Conservation (phyloP, 2,888 invertebrate genomes). For the Drosophila leonis region DNA sequence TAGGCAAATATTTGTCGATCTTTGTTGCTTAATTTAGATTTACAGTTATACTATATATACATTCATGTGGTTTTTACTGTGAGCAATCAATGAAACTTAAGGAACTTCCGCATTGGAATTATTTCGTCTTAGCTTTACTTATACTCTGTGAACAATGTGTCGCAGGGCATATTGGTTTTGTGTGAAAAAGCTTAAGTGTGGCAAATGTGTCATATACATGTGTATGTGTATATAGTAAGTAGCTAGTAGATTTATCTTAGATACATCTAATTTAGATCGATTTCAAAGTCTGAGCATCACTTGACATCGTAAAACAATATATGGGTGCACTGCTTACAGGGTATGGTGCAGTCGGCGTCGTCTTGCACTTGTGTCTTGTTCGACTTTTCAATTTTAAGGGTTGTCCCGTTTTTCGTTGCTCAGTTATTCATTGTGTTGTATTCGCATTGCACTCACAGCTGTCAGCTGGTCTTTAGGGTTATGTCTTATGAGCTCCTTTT, state of each 20-base stretch:
- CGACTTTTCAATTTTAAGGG: constrained; percentile 37
- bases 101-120: neutral
- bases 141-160: neutral
- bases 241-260: neutral
- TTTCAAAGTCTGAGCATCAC: neutral
- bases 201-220: no score
- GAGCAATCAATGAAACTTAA: neutral
- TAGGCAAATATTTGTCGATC: neutral
- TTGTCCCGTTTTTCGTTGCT: constrained; percentile 41
- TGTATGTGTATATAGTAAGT: neutral
- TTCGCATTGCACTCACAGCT: constrained; percentile 30
- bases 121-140: neutral
- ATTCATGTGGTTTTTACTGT: neutral
- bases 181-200: neutral
- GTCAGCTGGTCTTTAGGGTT: constrained; percentile 52
- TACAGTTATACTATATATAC: neutral
- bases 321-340: neutral
- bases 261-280: neutral
- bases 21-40: neutral
- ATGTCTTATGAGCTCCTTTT: constrained; percentile 27
- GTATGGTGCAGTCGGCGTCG: constrained; percentile 1
- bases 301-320: neutral
- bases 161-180: neutral
- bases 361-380: constrained; percentile 5
- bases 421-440: constrained; percentile 14